phyloP scores from a whole-genome alignment of 2,113 vertebrate species.

The Silurus meridionalis region DNA sequence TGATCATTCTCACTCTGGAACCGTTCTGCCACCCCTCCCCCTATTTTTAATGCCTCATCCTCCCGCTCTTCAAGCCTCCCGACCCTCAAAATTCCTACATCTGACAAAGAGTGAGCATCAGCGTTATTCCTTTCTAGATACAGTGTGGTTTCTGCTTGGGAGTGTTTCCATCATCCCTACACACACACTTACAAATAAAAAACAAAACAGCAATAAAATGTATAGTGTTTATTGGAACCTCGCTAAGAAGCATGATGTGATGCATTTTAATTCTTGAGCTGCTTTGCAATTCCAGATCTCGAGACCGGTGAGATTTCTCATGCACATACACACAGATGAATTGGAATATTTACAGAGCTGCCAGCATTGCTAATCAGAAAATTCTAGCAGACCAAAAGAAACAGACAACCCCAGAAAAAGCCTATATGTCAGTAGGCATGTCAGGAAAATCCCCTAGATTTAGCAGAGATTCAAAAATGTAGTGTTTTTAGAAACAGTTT shows the following conservation, averaged over 20 bases:
- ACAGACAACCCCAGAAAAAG: neutral
- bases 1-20: conserved; percentile 44
- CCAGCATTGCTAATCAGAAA: neutral
- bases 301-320: neutral
- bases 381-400: neutral
- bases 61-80: conserved; percentile 18
- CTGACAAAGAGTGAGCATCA: conserved; percentile 69
- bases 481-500: neutral
- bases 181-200: conserved; percentile 51
- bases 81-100: conserved; percentile 62
- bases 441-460: neutral
- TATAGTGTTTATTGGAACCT: conserved; percentile 61
- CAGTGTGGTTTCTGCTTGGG: conserved; percentile 59
- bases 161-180: conserved; percentile 34
- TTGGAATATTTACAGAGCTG: conserved; percentile 11
- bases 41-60: conserved; percentile 38
- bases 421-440: neutral
- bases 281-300: conserved; percentile 42
- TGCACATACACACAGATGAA: neutral
- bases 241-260: conserved; percentile 51
- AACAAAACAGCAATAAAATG: conserved; percentile 62
- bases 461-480: neutral
- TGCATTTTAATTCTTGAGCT: conserved; percentile 52
- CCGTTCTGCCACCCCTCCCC: conserved; percentile 28
- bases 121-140: conserved; percentile 71